Conservation (phyloP, 1,140 invertebrate genomes). For the Chironomus tepperi region DNA sequence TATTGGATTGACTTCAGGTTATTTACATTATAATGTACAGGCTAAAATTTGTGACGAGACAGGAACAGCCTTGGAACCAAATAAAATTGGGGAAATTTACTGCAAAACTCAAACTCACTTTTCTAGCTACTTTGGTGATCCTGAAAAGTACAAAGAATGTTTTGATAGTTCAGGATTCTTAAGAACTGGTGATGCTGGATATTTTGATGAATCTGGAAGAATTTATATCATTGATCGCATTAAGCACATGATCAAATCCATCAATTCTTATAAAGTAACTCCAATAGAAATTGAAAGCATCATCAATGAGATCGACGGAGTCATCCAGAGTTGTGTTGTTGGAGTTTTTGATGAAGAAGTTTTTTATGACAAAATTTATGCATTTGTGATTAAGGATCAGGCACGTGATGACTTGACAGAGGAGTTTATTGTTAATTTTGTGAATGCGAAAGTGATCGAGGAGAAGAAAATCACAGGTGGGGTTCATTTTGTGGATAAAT, state of each 20-base stretch:
- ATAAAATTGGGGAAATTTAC: slow-evolving; percentile 49
- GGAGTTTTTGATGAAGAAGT: slow-evolving; percentile 23
- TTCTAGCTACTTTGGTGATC: slow-evolving; percentile 47
- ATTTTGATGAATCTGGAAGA: slow-evolving; percentile 53
- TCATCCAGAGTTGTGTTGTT: not conserved
- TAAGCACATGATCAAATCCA: slow-evolving; percentile 67
- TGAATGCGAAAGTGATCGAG: not conserved
- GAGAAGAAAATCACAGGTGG: slow-evolving; percentile 42
- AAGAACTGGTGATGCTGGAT: slow-evolving; percentile 61
- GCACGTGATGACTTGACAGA: not conserved
- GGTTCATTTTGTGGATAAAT: slow-evolving; percentile 40
- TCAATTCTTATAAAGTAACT: slow-evolving; percentile 27
- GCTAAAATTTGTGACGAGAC: slow-evolving; percentile 39
- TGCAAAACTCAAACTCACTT: slow-evolving; percentile 43
- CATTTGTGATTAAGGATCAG: not conserved
- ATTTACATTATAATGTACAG: slow-evolving; percentile 29
- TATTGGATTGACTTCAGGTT: not conserved
- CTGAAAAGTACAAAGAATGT: slow-evolving; percentile 47
- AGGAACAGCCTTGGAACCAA: slow-evolving; percentile 40
- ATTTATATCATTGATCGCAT: slow-evolving; percentile 60
- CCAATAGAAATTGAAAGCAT: slow-evolving; percentile 35
- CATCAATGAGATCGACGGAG: not conserved
- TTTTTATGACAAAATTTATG: not conserved
- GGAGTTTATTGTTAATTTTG: not conserved
- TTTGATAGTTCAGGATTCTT: slow-evolving; percentile 50